These are phyloP conservation scores for Vulpes lagopus DNA, from an alignment of 2,113 vertebrate genomes.

Conservation along the genomic window DNA sequence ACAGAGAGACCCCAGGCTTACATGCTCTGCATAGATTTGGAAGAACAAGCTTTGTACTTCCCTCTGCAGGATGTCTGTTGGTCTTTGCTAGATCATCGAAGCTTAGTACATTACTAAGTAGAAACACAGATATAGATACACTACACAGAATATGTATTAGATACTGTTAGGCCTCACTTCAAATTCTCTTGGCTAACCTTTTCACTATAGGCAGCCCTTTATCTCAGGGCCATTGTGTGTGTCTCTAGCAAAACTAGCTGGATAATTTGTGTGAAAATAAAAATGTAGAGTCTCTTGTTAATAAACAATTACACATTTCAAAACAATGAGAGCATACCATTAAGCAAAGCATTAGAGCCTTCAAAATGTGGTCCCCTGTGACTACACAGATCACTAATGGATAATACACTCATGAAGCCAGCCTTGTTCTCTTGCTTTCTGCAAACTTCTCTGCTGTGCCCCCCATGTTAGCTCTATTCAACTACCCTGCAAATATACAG, in stretches of 20 bases:
- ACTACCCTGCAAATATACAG: not conserved
- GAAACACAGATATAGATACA: not conserved
- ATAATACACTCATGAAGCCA: not conserved
- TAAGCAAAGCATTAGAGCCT: not conserved
- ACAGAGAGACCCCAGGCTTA: not conserved
- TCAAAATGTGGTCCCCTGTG: not conserved
- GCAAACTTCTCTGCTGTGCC: not conserved
- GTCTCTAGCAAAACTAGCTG: not conserved
- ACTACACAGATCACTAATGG: not conserved
- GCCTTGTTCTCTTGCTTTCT: not conserved
- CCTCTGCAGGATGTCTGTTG: not conserved
- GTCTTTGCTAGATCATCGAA: not conserved
- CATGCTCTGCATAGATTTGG: not conserved
- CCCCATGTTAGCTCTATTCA: not conserved
- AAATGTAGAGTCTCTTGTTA: not conserved
- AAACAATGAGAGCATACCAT: not conserved
- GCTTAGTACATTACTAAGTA: not conserved
- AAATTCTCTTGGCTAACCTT: not conserved
- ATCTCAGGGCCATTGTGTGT: not conserved
- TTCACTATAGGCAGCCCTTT: not conserved
- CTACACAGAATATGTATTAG: not conserved
- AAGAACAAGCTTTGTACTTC: not conserved
- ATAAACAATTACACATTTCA: slow-evolving; percentile 13
- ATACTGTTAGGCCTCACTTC: not conserved
- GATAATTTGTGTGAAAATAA: slow-evolving; percentile 20